These are phyloP conservation scores for Cantharis rufa DNA, from an alignment of 2,888 invertebrate species.

Conservation along the genomic window DNA sequence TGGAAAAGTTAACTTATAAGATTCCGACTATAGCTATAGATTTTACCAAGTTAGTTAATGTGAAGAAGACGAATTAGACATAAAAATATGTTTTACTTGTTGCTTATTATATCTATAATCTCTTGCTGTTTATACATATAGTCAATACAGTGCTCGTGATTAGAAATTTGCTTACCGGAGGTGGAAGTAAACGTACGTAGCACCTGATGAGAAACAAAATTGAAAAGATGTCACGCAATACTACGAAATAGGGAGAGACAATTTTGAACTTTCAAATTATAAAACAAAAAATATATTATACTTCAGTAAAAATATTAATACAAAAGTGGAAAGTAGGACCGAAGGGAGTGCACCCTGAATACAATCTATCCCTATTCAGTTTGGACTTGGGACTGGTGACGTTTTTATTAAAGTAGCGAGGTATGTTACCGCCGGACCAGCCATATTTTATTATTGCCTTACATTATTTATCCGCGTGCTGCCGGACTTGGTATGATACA, in stretches of 20 bases:
- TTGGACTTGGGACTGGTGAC: slow-evolving; percentile 43
- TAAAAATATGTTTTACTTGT: background rate
- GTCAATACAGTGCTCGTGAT: background rate
- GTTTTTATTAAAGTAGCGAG: slow-evolving; percentile 51
- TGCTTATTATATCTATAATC: background rate
- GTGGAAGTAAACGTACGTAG: background rate
- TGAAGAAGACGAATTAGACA: background rate
- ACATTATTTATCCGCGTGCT: slow-evolving; percentile 51
- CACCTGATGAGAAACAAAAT: background rate
- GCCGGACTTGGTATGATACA: slow-evolving; percentile 42
- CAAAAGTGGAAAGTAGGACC: slow-evolving; percentile 14
- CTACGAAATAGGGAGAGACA: background rate
- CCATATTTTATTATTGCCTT: slow-evolving; percentile 53
- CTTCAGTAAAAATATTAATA: slow-evolving; percentile 31
- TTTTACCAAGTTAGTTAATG: background rate
- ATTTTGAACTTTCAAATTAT: background rate
- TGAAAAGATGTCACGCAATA: background rate
- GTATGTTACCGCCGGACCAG: slow-evolving; percentile 43
- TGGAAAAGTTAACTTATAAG: background rate
- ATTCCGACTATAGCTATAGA: too few relatives aligned
- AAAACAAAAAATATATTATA: background rate
- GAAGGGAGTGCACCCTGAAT: slow-evolving; percentile 19
- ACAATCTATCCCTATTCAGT: slow-evolving; percentile 35
- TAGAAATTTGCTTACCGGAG: background rate
- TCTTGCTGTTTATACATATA: too few relatives aligned